Evolutionary conservation across 2,888 invertebrate genomes (phyloP).

Genomic region (Leucophenga montana): DNA sequence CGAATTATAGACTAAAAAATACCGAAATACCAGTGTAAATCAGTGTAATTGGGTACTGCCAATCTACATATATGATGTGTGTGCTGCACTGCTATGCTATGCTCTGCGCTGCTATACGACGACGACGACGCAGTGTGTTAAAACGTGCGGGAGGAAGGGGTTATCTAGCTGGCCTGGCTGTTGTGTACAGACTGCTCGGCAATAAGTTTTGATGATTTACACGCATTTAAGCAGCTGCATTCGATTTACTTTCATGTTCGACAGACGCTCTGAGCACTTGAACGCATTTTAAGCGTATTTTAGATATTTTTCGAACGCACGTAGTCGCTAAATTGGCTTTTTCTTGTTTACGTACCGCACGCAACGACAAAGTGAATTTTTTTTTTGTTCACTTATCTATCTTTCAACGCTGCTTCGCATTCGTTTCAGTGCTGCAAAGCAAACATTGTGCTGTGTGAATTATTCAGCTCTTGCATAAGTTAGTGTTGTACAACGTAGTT

Average conservation of each 20-base stretch:
- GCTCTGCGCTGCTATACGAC: slow-evolving; percentile 31
- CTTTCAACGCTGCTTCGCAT: too few relatives aligned
- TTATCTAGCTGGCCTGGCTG: slow-evolving; percentile 8
- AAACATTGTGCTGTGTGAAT: too few relatives aligned
- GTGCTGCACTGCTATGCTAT: slow-evolving; percentile 35
- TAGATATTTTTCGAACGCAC: slow-evolving; percentile 42
- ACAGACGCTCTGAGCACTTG: slow-evolving; percentile 49
- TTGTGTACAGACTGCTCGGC: slow-evolving; percentile 56
- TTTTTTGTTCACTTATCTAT: not conserved
- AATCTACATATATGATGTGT: not conserved
- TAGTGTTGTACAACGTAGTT: too few relatives aligned
- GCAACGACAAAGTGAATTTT: slow-evolving; percentile 14
- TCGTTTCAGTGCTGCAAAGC: too few relatives aligned
- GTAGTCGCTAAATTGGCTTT: slow-evolving; percentile 47
- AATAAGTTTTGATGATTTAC: slow-evolving; percentile 40
- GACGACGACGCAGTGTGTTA: not conserved
- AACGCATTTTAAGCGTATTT: slow-evolving; percentile 51
- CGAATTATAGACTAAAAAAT: not conserved
- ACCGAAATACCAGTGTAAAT: too few relatives aligned
- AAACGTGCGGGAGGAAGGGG: not conserved
- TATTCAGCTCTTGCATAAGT: too few relatives aligned
- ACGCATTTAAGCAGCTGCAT: slow-evolving; percentile 50
- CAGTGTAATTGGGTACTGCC: slow-evolving; percentile 27
- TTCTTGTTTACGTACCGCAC: slow-evolving; percentile 44
- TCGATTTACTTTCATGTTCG: slow-evolving; percentile 59